Evolutionary conservation across 2,113 vertebrate genomes (phyloP).

Genomic region (Syngnathus floridae): DNA sequence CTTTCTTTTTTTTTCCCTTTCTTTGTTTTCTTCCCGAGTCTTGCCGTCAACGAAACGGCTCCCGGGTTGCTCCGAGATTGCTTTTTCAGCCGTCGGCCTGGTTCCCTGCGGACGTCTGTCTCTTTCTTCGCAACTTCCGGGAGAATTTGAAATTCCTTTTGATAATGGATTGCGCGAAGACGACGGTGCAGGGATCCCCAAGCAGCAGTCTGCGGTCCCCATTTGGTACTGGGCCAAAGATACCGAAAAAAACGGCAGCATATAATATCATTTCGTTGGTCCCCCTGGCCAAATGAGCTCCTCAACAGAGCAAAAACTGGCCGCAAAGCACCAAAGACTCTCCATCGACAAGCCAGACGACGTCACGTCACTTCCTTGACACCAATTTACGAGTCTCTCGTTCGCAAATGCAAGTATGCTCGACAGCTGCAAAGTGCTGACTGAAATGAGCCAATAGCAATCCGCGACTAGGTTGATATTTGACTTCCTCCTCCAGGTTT

Average conservation of each 20-base stretch:
- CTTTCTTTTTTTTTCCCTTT: background rate
- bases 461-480: background rate
- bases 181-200: background rate
- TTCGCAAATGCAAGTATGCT: background rate
- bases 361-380: no score
- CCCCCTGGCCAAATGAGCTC: no score
- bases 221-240: background rate
- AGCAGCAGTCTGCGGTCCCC: background rate
- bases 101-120: conserved; percentile 14
- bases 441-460: background rate
- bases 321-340: no score
- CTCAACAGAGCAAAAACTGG: no score
- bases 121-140: background rate
- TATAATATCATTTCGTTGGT: no score
- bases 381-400: no score
- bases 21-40: background rate
- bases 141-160: conserved; percentile 1
- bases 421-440: background rate
- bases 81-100: conserved; percentile 29
- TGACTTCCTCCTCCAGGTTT: background rate
- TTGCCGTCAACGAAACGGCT: conserved; percentile 15
- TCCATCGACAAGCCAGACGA: no score
- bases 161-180: background rate
- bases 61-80: conserved; percentile 25
- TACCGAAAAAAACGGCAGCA: no score